Conservation (phyloP, 1,140 invertebrate species). For the Pomacea maculata region DNA sequence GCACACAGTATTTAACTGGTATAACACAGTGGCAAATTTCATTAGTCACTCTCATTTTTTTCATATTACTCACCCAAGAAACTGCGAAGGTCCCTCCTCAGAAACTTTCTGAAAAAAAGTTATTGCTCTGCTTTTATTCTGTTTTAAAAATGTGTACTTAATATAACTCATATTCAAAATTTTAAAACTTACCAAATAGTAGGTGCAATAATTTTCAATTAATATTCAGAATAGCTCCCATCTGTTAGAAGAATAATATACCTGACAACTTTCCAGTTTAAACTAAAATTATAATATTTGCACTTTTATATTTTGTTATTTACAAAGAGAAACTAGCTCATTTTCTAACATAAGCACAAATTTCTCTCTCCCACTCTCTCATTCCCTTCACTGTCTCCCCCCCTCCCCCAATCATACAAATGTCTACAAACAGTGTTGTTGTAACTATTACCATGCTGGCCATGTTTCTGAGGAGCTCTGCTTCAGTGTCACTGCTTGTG, state of each 20-base stretch:
- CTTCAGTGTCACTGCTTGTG: background rate
- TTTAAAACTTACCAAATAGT: background rate
- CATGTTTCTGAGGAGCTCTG: background rate
- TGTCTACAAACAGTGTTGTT: background rate
- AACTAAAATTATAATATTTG: background rate
- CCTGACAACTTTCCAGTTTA: too few relatives aligned
- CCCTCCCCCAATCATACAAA: background rate
- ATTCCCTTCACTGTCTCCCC: too few relatives aligned
- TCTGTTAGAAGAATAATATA: background rate
- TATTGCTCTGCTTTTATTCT: background rate
- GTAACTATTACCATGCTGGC: background rate
- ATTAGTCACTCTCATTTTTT: background rate
- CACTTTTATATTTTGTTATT: background rate
- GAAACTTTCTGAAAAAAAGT: background rate
- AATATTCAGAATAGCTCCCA: background rate
- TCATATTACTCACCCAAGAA: background rate
- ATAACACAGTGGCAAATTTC: background rate
- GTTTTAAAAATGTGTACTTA: background rate
- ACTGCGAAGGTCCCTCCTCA: background rate
- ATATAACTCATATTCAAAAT: background rate
- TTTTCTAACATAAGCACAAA: background rate
- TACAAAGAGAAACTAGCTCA: background rate
- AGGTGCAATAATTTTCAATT: background rate
- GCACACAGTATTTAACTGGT: background rate
- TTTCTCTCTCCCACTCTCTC: background rate